Evolutionary conservation across 2,113 vertebrate genomes (phyloP).

Genomic region (Menidia beryllina): DNA sequence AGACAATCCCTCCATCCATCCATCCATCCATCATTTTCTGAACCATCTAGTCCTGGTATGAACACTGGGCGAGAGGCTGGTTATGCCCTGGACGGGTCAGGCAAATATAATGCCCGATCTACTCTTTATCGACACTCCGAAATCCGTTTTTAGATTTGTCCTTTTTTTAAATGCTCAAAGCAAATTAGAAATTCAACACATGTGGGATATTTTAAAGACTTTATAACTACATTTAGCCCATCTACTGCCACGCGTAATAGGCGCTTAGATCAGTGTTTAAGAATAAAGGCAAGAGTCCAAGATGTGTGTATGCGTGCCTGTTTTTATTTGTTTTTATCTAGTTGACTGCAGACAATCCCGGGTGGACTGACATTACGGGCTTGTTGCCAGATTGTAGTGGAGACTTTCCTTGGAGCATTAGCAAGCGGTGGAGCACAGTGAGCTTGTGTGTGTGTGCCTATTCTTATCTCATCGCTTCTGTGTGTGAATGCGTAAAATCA

Average conservation of each 20-base stretch:
- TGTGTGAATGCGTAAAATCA: slow-evolving; percentile 5
- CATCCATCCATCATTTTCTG: no score
- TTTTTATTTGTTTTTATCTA: slow-evolving; percentile 52
- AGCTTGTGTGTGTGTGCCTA: slow-evolving; percentile 2
- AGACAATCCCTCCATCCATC: no score
- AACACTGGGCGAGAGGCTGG: no score
- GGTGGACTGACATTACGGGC: slow-evolving; percentile 44
- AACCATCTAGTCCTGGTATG: no score
- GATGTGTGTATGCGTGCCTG: slow-evolving; percentile 5
- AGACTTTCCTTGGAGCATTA: slow-evolving; percentile 21
- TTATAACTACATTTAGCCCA: neutral
- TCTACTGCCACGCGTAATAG: slow-evolving; percentile 10
- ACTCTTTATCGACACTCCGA: no score
- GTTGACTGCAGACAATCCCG: slow-evolving; percentile 36
- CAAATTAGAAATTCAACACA: no score
- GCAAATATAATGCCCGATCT: no score
- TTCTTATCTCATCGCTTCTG: neutral
- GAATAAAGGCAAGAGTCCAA: slow-evolving; percentile 39
- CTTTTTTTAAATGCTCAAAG: no score
- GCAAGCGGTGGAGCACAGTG: slow-evolving; percentile 25
- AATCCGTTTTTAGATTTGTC: neutral
- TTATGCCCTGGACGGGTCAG: no score
- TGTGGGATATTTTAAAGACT: neutral
- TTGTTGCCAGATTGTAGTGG: slow-evolving; percentile 58
- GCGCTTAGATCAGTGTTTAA: slow-evolving; percentile 44